Evolutionary conservation across 2,888 invertebrate genomes (phyloP), one percentile per base, ranked within the genome.

Genomic region (Idaea dimidiata): DNA sequence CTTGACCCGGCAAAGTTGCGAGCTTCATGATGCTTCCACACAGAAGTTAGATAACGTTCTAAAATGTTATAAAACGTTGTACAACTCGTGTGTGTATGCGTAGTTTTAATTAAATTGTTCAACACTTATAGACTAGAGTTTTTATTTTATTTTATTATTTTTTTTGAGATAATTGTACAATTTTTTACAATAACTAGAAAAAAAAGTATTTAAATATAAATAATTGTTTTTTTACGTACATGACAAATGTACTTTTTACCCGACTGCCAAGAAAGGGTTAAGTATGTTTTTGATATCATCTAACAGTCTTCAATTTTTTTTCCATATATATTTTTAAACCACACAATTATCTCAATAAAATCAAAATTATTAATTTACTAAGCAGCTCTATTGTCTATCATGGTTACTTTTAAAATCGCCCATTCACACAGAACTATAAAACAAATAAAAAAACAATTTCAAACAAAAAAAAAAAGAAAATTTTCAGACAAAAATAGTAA

Each of bases 21-120:
- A 56, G 64, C 60, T 62, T 65, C 58, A 58, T 17, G 59, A 10
- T 17, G 16, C 6, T 14, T 53, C 43, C 16, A 7, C 17, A 17
- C 17, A 16, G 43, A 54, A 24, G 24, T 5, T 61, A 65, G 31
- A 62, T 61, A 66, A 24, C 24, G 24, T 24, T 24, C 1, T 5
- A 24, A 24, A 3, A 24, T 5, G 24, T 24, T 24, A 24, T 5
- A 24, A 24, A 3, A 24, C 24, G 24, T 24, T 24, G 24, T 24
- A 24, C 24, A 24, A 24, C 24, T 24, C 3, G 5, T 24, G 5
- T 24, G 24, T 24, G 24, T 3, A 24, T 3, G 58, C 17, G 6
- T 56, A 53, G 33, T 63, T 64, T 71, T 75, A 73, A 73, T 71
- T 62, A 75, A 72, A 74, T 83, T 82, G 81, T 80, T 83, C 82